Base-by-base conservation (phyloP, 92 coral and sea anemone genomes). In the Palythoa grandis region DNA sequence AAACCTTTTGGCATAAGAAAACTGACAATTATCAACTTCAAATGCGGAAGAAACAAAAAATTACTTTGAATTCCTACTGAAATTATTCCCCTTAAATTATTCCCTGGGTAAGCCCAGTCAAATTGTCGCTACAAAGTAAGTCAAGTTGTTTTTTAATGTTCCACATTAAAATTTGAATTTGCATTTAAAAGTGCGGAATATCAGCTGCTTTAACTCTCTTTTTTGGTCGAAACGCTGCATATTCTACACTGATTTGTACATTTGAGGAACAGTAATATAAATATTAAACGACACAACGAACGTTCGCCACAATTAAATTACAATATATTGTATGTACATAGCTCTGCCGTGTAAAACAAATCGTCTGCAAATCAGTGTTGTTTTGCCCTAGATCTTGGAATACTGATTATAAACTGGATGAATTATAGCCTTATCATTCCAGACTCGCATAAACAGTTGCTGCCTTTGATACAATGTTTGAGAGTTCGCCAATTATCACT, bases 241-340 rank as follows among this genome's bases (percentile, higher is more conserved):
- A 5, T 40, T 15, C 16, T 67, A 56, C 54, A 40, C 61, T 56
- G 22, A 19, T 13, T 80, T 66, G 85, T 48, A 66, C 74, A 63
- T 14, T 57, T 66, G 85, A 66, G 75, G 74, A 38, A 80, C 73
- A 56, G 60, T 15, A 67, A 80, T 48, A 80, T 80, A 80, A 80
- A 80, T 80, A 80, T 48, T 80, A 29, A 80, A 48, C 74, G 43
- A 80, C 57, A 80, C 85, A 80, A 80, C 50, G 50, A 67, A 29
- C 60, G 66, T 65, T 80, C 24, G 38, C 60, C 73, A 80, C 85
- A 63, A 5, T 67, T 47, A 67, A 80, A 47, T 80, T 80, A 80
- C 47, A 43, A 80, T 65, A 66, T 66, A 80, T 70, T 66, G 58
- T 80, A 80, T 80, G 43, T 80, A 80, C 85, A 80, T 43, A 43